Base-by-base conservation (phyloP, 2,113 vertebrate species). In the Panurus biarmicus region DNA sequence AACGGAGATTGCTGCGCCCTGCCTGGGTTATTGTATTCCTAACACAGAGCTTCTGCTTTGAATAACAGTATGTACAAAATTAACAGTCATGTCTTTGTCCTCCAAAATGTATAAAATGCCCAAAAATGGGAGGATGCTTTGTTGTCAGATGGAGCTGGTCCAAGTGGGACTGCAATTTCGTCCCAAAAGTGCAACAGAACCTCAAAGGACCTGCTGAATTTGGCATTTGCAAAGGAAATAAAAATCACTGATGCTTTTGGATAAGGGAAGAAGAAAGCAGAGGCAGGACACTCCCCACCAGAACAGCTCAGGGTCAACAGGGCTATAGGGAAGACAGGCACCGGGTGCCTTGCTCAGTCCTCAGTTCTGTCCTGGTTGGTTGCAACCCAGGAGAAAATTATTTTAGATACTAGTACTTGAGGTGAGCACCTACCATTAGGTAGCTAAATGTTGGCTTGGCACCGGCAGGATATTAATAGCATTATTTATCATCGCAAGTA, bases 31-130 rank as follows among this genome's bases (percentile, higher is more conserved):
- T 76, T 90, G 84, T 84, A 40, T 56, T 84, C 76, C 36, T 89
- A 85, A 74, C 75, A 92, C 65, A 71, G 69, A 48, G 40, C 62
- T 84, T 93, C 76, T 90, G 86, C 65, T 94, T 83, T 89, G 88
- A 88, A 77, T 92, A 94, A 76, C 24, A 23, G 16, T 83, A 57
- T 50, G 56, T 67, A 60, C 80, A 62, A 94, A 85, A 48, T 54
- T 64, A 81, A 77, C 15, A 6, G 14, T 47, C 71, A 3, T 16
- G 72, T 40, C 79, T 90, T 84, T 82, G 62, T 90, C 44, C 19
- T 89, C 29, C 25, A 58, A 86, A 91, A 86, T 12, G 38, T 54
- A 66, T 24, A 73, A 83, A 89, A 83, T 3, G 2, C 33, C 36
- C 12, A 35, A 91, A 95, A 83, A 23, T 14, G 18, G 50, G 45